phyloP scores from a whole-genome alignment of 2,113 vertebrate genomes.

The Larimichthys crocea region DNA sequence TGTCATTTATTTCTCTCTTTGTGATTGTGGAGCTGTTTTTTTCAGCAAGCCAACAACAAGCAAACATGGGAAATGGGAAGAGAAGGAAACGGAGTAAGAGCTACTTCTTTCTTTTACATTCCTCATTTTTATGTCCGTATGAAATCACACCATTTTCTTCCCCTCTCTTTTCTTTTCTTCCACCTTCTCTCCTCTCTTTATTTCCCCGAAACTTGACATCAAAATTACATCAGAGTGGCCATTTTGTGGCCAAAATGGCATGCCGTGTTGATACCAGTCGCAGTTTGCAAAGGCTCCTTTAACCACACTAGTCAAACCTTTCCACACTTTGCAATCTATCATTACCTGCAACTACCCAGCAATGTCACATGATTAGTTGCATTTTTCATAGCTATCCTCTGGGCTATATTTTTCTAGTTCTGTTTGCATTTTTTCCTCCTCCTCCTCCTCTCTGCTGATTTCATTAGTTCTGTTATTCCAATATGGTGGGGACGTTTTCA shows the following conservation, averaged over 20 bases:
- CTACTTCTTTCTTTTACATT: not conserved
- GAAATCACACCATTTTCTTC: not conserved
- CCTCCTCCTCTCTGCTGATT: not conserved
- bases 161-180: not conserved
- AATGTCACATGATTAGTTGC: conserved; percentile 6
- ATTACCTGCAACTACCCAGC: conserved; percentile 13
- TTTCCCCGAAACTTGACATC: not conserved
- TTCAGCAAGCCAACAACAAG: conserved; percentile 26
- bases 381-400: conserved; percentile 20
- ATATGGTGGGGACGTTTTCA: conserved; percentile 3
- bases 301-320: not conserved
- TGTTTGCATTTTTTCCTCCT: not conserved
- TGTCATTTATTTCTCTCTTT: conserved; percentile 44
- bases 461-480: conserved; percentile 18
- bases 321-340: conserved; percentile 5
- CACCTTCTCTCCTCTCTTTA: not conserved
- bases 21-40: conserved; percentile 23
- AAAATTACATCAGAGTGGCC: not conserved
- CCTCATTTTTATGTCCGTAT: not conserved
- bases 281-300: not conserved
- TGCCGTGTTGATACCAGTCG: not conserved
- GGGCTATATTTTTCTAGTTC: conserved; percentile 4
- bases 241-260: not conserved
- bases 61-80: conserved; percentile 6
- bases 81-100: not conserved